phyloP scores from a whole-genome alignment of 2,888 invertebrate genomes.

The Lithophane socia region DNA sequence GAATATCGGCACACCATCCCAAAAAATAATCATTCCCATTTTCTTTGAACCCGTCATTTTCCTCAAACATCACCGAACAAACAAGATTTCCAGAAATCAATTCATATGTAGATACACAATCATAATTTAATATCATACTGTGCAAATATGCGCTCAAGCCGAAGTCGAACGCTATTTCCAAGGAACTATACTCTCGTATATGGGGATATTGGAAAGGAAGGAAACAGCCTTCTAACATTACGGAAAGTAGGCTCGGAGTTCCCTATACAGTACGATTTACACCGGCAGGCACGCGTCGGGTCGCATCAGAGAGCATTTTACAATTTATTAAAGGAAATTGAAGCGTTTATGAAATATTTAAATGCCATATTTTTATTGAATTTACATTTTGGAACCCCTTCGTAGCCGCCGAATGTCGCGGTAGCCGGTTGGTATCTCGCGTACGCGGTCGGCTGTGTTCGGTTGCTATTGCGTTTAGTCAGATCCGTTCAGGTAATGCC shows the following conservation, averaged over 20 bases:
- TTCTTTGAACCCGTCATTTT: slow-evolving; percentile 24
- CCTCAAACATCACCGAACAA: slow-evolving; percentile 23
- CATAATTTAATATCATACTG: slow-evolving; percentile 55
- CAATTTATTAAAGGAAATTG: neutral
- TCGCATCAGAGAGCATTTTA: neutral
- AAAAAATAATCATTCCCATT: slow-evolving; percentile 24
- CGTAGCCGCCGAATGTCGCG: neutral
- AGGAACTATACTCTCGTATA: slow-evolving; percentile 45
- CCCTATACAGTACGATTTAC: slow-evolving; percentile 27
- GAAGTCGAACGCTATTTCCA: slow-evolving; percentile 55
- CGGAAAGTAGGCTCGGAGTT: slow-evolving; percentile 64
- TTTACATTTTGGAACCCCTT: neutral
- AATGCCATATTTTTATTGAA: neutral
- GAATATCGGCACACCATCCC: slow-evolving; percentile 2
- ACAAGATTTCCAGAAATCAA: slow-evolving; percentile 45
- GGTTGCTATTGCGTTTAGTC: too few relatives aligned
- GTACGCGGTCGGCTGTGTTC: neutral
- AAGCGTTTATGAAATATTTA: neutral
- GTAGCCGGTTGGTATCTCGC: neutral
- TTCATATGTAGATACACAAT: slow-evolving; percentile 42
- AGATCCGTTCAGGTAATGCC: too few relatives aligned
- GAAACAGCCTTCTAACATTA: slow-evolving; percentile 66
- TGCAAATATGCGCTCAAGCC: slow-evolving; percentile 50
- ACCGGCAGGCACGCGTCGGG: neutral
- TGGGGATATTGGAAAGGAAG: slow-evolving; percentile 67